Percentiles rank a stretch among this genome's conserved stretches.
Conservation (phyloP, 2,888 invertebrate species). For the Lamproptera curius region DNA sequence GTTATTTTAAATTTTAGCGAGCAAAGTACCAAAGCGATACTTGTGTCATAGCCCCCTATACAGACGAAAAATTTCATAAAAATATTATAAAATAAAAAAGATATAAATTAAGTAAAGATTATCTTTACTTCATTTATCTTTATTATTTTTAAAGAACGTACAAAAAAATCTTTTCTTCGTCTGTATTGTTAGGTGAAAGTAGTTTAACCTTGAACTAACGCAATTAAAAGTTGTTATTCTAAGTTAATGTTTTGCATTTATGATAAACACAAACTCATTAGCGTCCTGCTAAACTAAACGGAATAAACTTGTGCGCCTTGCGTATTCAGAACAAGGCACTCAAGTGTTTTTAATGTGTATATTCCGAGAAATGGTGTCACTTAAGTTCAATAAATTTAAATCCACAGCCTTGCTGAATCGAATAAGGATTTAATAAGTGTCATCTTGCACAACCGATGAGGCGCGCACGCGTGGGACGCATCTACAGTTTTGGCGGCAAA, state of each 20-base stretch:
- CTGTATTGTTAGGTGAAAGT: neutral
- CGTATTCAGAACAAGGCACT: conserved; percentile 26
- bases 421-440: conserved; percentile 7
- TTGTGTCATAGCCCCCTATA: no score
- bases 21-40: no score
- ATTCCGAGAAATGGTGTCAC: conserved; percentile 12
- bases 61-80: no score
- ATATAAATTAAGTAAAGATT: neutral
- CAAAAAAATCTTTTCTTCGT: neutral
- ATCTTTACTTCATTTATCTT: neutral
- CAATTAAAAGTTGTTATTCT: neutral
- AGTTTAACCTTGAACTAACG: neutral
- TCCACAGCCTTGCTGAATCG: conserved; percentile 14
- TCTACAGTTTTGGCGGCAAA: neutral
- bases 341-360: conserved; percentile 8
- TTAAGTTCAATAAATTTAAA: conserved; percentile 16
- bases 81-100: neutral
- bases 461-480: conserved; percentile 10
- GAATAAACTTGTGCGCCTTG: conserved; percentile 18
- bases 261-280: neutral
- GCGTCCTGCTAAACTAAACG: conserved; percentile 8
- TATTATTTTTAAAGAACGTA: neutral
- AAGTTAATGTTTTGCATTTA: neutral
- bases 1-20: no score
- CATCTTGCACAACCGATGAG: conserved; percentile 7